These are phyloP conservation scores for Ophioninae sp. DNA, from an alignment of 2,888 invertebrate genomes.

Conservation along the genomic window DNA sequence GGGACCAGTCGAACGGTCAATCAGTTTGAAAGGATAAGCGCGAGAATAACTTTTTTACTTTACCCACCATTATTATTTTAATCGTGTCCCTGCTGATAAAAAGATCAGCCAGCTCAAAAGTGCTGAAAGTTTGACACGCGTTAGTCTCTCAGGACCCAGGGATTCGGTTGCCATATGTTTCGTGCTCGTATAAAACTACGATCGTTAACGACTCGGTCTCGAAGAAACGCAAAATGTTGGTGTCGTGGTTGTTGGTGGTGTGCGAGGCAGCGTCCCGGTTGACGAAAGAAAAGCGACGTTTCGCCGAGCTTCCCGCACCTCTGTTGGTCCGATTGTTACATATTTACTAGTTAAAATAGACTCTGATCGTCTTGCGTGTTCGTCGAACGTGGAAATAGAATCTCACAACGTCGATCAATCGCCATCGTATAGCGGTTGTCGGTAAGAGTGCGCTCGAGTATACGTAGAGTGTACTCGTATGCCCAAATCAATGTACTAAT, in stretches of 20 bases:
- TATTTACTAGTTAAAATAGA: constrained; percentile 23
- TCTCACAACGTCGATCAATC: constrained; percentile 12
- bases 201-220: constrained; percentile 53
- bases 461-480: neutral
- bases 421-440: constrained; percentile 25
- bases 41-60: neutral
- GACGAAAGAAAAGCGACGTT: constrained; percentile 81
- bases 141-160: neutral
- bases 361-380: constrained; percentile 14
- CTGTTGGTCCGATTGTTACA: constrained; percentile 49
- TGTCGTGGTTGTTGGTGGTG: constrained; percentile 57
- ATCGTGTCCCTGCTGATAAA: neutral
- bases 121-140: neutral
- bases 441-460: constrained; percentile 38
- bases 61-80: neutral
- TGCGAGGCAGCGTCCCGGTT: constrained; percentile 76
- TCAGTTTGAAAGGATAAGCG: neutral
- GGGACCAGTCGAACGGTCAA: neutral
- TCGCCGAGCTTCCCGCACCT: constrained; percentile 74
- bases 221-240: constrained; percentile 49
- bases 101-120: neutral
- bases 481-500: constrained; percentile 42
- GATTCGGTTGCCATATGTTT: neutral
- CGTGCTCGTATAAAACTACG: constrained; percentile 23
- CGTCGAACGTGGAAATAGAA: constrained; percentile 13